Percentiles rank a stretch among this genome's conserved stretches.
Evolutionary conservation across 2,797 vertebrate species (phyloP).

Genomic region (Uromys caudimaculatus): DNA sequence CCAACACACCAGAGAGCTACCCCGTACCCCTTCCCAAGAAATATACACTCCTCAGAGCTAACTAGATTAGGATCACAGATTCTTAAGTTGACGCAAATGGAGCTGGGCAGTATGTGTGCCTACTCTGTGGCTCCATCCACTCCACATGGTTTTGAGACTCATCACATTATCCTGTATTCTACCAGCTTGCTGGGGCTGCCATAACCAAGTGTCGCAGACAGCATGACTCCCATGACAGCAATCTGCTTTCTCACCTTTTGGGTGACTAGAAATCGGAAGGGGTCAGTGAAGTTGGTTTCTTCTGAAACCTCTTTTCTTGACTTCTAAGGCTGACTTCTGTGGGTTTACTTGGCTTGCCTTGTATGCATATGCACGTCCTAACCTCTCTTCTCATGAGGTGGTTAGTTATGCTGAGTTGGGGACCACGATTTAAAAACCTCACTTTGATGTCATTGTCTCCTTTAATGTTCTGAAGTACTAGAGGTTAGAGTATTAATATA

Average conservation of each 20-base stretch:
- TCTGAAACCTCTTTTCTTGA: not conserved
- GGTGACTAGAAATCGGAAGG: not conserved
- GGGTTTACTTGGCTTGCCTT: not conserved
- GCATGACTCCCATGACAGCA: not conserved
- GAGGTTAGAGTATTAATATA: not conserved
- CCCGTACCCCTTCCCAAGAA: not conserved
- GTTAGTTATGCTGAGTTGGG: not conserved
- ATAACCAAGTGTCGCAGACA: not conserved
- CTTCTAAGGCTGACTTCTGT: not conserved
- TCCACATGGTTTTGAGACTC: not conserved
- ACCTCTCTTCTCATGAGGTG: not conserved
- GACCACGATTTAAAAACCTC: not conserved
- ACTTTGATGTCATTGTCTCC: not conserved
- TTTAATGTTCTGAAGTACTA: not conserved
- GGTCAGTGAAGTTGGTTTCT: not conserved
- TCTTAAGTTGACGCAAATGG: conserved; percentile 21
- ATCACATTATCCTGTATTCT: not conserved
- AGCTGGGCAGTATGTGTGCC: not conserved
- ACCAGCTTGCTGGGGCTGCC: not conserved
- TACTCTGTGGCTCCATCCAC: not conserved
- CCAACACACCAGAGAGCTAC: not conserved
- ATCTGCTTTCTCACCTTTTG: not conserved
- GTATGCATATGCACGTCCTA: not conserved
- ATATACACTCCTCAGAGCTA: not conserved
- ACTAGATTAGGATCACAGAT: not conserved